These are phyloP conservation scores for Lethenteron reissneri DNA, from an alignment of 2,113 vertebrate genomes.

Conservation along the genomic window DNA sequence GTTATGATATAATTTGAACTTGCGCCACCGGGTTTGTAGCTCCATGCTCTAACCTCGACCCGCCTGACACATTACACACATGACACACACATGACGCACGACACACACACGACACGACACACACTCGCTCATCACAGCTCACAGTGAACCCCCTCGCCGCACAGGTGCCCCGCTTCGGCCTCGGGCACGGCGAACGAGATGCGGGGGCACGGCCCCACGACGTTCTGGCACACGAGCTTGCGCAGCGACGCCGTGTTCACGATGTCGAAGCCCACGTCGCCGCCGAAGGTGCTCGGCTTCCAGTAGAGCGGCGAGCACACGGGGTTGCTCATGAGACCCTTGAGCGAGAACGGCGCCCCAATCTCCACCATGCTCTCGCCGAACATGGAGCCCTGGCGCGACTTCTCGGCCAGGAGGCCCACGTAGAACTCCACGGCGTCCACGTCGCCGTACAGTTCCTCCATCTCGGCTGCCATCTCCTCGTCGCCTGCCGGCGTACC, in stretches of 20 bases:
- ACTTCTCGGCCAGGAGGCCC: conserved; percentile 66
- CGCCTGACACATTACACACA: no score
- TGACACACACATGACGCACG: no score
- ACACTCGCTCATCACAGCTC: no score
- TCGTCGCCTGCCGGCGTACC: conserved; percentile 40
- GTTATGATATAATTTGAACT: no score
- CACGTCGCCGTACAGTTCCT: conserved; percentile 65
- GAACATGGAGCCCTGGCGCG: conserved; percentile 36
- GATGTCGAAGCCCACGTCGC: background rate
- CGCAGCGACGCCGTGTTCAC: background rate
- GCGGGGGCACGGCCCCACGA: background rate
- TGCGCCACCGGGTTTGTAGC: no score
- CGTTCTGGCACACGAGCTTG: background rate
- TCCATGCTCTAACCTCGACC: no score
- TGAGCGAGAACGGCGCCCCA: background rate
- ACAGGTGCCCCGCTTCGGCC: background rate
- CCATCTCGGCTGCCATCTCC: conserved; percentile 59
- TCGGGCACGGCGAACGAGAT: background rate
- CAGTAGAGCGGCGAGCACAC: background rate
- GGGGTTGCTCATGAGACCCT: background rate
- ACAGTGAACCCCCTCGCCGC: no score
- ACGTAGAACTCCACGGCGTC: conserved; percentile 82
- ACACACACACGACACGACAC: no score
- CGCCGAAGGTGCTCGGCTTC: conserved; percentile 1
- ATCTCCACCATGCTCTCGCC: background rate